Evolutionary conservation across 2,888 invertebrate species (phyloP), one percentile per base, ranked within the genome.

Genomic region (Eupithecia exiguata): DNA sequence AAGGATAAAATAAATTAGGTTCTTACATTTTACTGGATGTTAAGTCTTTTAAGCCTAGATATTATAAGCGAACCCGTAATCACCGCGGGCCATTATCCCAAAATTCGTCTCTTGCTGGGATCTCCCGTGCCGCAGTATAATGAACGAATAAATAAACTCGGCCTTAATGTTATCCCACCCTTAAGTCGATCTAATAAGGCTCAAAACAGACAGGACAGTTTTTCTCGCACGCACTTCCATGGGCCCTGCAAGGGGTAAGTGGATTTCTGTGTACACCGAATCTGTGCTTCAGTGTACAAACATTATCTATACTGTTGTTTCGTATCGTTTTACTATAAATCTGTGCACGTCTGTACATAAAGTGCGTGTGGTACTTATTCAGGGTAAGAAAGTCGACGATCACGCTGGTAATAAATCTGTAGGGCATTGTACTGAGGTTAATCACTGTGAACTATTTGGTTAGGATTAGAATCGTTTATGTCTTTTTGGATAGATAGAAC

Each of bases 91-190:
- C 91, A 92, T 93, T 92, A 92, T 89, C 92, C 93, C 92, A 91
- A 93, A 93, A 92, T 92, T 93, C 92, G 89, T 90, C 91, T 89
- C 89, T 88, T 82, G 86, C 88, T 87, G 86, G 82, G 92, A 91
- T 89, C 91, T 90, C 92, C 91, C 89, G 89, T 90, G 83, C 88
- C 84, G 90, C 82, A 81, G 85, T 86, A 90, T 93, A 93, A 93
- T 93, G 93, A 94, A 92, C 92, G 87, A 92, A 93, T 92, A 92
- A 94, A 94, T 93, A 94, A 94, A 93, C 93, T 91, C 91, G 85
- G 91, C 90, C 92, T 90, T 91, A 89, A 86, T 46, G 72, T 21
- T 14, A 66, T 35, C 58, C 71, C 75, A 77, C 66, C 74, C 73
- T 76, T 80, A 79, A 66, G 4, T 16, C 46, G 58, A 49, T n/a